Conservation (phyloP, 1,140 invertebrate genomes). For the Leptinotarsa lineolata region DNA sequence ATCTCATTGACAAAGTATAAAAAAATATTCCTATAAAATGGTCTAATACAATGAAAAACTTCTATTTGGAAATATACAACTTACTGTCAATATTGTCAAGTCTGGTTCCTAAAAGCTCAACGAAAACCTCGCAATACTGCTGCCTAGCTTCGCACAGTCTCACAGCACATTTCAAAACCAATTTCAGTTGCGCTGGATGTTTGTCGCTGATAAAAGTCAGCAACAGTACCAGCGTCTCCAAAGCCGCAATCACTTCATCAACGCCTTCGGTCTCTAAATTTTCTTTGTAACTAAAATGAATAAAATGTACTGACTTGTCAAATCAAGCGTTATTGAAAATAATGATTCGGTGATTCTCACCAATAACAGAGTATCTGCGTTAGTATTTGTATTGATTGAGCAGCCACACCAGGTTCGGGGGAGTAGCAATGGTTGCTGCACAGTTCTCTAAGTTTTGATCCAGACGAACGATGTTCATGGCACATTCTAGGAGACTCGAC, state of each 20-base stretch:
- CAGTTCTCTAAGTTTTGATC: slow-evolving; percentile 60
- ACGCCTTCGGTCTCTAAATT: slow-evolving; percentile 65
- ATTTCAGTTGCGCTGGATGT: slow-evolving; percentile 64
- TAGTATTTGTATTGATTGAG: slow-evolving; percentile 71
- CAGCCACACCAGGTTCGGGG: slow-evolving; percentile 65
- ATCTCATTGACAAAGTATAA: too few relatives aligned
- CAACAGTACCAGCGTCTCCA: slow-evolving; percentile 74
- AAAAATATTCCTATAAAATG: too few relatives aligned
- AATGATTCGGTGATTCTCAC: slow-evolving; percentile 49
- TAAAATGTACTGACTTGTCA: slow-evolving; percentile 6
- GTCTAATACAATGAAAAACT: too few relatives aligned
- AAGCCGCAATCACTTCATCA: slow-evolving; percentile 65
- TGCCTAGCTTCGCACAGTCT: slow-evolving; percentile 66
- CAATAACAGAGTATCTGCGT: slow-evolving; percentile 71
- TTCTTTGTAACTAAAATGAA: slow-evolving; percentile 66
- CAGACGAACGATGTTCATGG: slow-evolving; percentile 58
- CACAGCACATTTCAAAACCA: slow-evolving; percentile 71
- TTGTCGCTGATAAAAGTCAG: slow-evolving; percentile 58
- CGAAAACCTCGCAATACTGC: slow-evolving; percentile 66
- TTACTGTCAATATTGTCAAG: slow-evolving; percentile 56
- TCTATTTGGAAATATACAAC: background rate
- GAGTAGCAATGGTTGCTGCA: slow-evolving; percentile 65
- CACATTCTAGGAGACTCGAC: slow-evolving; percentile 63
- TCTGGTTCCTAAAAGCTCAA: slow-evolving; percentile 65
- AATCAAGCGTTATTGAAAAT: background rate